These are phyloP conservation scores for Etheostoma spectabile DNA, from an alignment of 2,113 vertebrate genomes.

Conservation along the genomic window DNA sequence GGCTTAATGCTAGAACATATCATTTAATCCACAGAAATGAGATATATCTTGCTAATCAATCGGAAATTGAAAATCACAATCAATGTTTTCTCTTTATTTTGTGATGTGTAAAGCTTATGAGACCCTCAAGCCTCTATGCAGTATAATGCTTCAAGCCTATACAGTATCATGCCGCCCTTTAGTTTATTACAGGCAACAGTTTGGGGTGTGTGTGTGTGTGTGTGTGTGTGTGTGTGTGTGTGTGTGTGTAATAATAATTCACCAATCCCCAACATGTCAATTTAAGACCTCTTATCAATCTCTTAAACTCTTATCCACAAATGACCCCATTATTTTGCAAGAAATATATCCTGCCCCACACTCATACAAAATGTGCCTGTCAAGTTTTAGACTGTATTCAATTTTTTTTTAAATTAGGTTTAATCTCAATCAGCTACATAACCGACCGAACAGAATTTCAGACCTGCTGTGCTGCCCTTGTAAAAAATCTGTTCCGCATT, in stretches of 20 bases:
- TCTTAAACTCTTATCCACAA: slow-evolving; percentile 5
- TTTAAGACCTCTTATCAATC: not conserved
- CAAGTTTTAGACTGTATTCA: too few relatives aligned
- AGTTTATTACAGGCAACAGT: not conserved
- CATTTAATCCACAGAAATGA: not conserved
- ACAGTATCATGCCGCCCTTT: not conserved
- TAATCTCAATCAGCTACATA: not conserved
- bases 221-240: too few relatives aligned
- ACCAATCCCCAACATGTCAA: not conserved
- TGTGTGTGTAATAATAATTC: too few relatives aligned
- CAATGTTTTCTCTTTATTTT: not conserved
- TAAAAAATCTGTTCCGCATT: not conserved
- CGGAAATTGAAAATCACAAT: not conserved
- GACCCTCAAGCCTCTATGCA: not conserved
- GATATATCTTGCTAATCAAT: not conserved
- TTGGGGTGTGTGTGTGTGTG: too few relatives aligned
- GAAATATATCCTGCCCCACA: not conserved
- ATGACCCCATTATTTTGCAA: slow-evolving; percentile 23
- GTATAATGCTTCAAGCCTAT: too few relatives aligned
- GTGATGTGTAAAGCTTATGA: not conserved
- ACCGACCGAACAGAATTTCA: not conserved
- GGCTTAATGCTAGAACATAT: not conserved
- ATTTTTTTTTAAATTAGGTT: not conserved
- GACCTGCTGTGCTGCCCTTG: not conserved
- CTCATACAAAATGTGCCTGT: not conserved